Conservation (phyloP, 2,113 vertebrate species). For the Choloepus hoffmanni region DNA sequence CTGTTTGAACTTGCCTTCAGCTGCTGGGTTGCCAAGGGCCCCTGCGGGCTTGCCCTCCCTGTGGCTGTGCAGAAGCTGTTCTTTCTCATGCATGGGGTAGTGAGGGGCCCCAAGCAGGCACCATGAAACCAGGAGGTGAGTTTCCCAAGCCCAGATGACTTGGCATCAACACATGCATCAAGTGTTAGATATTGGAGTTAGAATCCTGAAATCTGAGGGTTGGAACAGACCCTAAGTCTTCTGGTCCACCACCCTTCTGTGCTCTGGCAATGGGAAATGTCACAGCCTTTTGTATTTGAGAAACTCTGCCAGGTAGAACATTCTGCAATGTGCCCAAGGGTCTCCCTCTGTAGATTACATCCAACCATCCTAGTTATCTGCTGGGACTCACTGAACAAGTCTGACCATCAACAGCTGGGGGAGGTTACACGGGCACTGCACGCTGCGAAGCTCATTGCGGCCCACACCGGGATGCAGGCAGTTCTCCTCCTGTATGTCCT, state of each 20-base stretch:
- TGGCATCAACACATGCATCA: background rate
- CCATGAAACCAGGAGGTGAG: background rate
- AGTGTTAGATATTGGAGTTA: background rate
- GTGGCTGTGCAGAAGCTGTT: background rate
- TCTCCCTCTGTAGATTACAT: background rate
- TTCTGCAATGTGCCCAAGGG: background rate
- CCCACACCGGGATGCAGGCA: background rate
- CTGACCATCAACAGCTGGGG: background rate
- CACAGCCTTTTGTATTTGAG: background rate
- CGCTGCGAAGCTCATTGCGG: background rate
- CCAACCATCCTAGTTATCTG: background rate
- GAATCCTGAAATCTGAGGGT: background rate
- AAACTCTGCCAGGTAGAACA: background rate
- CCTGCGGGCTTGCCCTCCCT: background rate
- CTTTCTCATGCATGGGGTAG: background rate
- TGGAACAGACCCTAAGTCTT: background rate
- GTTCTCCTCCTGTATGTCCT: background rate
- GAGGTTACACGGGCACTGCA: background rate
- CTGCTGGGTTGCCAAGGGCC: background rate
- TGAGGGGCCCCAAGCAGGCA: background rate
- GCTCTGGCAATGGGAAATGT: background rate
- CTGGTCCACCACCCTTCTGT: background rate
- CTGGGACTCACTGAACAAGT: background rate
- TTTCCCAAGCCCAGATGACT: background rate
- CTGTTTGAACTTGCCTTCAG: background rate